Evolutionary conservation across 2,888 invertebrate genomes (phyloP).

Genomic region (Sipha maydis): DNA sequence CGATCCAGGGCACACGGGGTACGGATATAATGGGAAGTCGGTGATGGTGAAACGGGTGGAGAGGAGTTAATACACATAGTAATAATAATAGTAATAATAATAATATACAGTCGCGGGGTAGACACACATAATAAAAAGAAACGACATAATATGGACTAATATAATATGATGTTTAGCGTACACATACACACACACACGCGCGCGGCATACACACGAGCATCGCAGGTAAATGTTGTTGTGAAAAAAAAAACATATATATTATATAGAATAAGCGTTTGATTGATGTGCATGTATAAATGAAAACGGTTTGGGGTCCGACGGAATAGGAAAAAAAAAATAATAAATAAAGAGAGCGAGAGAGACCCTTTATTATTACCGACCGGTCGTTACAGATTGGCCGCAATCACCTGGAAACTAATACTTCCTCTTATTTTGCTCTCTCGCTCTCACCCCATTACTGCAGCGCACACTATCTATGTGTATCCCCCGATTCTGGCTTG

Average conservation of each 20-base stretch:
- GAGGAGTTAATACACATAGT: constrained; percentile 56
- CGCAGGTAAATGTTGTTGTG: constrained; percentile 61
- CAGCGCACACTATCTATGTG: background rate
- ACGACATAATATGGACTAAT: constrained; percentile 61
- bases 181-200: constrained; percentile 13
- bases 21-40: background rate
- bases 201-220: background rate
- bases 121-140: constrained; percentile 41
- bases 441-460: constrained; percentile 36
- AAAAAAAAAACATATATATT: constrained; percentile 27
- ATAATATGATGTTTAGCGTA: constrained; percentile 58
- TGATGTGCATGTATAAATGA: constrained; percentile 60
- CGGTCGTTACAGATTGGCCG: constrained; percentile 62
- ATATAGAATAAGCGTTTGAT: constrained; percentile 59
- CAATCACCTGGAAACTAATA: constrained; percentile 62
- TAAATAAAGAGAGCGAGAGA: background rate
- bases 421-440: constrained; percentile 57
- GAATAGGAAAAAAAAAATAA: constrained; percentile 25
- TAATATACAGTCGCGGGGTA: constrained; percentile 58
- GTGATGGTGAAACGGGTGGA: background rate
- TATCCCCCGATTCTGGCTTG: background rate
- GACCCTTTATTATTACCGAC: constrained; percentile 58
- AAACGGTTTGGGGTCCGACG: constrained; percentile 61
- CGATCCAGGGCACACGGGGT: constrained; percentile 43
- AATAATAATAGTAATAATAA: constrained; percentile 47